Conservation (phyloP, 2,113 vertebrate species). For the Phrynocephalus versicolor region DNA sequence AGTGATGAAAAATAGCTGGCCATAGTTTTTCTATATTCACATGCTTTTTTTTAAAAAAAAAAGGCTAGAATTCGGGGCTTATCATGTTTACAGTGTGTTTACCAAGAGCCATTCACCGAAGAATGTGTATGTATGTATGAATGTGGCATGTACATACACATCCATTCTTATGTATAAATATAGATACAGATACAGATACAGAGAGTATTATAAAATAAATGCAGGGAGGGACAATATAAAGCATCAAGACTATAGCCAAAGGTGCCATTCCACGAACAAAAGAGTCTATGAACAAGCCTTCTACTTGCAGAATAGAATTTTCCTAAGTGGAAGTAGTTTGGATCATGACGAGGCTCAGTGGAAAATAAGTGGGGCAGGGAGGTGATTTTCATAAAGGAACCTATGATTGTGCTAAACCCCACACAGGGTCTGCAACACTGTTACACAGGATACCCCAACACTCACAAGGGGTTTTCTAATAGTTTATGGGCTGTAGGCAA, state of each 20-base stretch:
- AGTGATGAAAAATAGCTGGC: slow-evolving; percentile 58
- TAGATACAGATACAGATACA: too few species aligned
- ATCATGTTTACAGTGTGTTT: background rate
- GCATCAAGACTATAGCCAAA: slow-evolving; percentile 41
- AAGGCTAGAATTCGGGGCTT: slow-evolving; percentile 42
- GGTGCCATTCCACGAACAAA: background rate
- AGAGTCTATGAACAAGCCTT: background rate
- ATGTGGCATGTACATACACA: slow-evolving; percentile 55
- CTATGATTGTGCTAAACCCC: background rate
- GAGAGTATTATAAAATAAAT: slow-evolving; percentile 30
- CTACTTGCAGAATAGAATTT: background rate
- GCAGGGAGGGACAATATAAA: slow-evolving; percentile 49
- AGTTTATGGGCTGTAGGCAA: background rate
- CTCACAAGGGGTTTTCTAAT: background rate
- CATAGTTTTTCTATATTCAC: slow-evolving; percentile 47
- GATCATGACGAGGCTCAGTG: background rate
- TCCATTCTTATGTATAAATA: slow-evolving; percentile 45
- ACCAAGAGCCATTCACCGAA: slow-evolving; percentile 25
- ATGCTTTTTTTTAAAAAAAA: slow-evolving; percentile 39
- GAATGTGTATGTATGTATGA: slow-evolving; percentile 21
- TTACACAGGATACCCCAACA: background rate
- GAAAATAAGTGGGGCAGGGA: background rate
- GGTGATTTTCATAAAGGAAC: too few species aligned
- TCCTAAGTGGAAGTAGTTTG: background rate
- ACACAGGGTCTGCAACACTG: background rate